These are phyloP conservation scores for Apostichopus californicus DNA, from an alignment of 35 echinoderm and acorn worm genomes.

Conservation along the genomic window DNA sequence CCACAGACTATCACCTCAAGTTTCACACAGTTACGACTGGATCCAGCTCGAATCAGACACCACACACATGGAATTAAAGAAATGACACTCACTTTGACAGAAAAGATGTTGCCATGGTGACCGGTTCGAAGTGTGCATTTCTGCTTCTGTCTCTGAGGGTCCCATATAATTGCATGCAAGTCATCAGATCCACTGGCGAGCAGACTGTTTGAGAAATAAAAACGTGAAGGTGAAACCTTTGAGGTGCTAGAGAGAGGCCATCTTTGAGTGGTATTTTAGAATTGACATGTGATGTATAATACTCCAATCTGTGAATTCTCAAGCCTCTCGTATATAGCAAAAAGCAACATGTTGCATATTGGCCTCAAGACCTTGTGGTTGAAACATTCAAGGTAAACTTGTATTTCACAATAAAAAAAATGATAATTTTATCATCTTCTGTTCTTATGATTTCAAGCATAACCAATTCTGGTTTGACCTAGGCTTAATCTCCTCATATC, in stretches of 20 bases:
- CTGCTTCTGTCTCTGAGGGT: conserved; percentile 80
- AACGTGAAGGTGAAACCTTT: neutral
- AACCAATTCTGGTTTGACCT: no score
- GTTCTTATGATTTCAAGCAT: no score
- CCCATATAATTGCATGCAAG: conserved; percentile 90
- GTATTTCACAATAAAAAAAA: no score
- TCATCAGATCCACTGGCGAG: conserved; percentile 98
- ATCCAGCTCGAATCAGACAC: neutral
- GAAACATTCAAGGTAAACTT: no score
- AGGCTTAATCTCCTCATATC: no score
- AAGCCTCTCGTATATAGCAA: neutral
- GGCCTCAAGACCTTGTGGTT: no score
- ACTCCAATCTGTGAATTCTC: neutral
- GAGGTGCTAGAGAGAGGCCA: neutral
- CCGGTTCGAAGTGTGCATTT: conserved; percentile 77
- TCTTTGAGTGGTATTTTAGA: neutral
- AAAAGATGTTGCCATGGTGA: conserved; percentile 99
- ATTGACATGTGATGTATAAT: neutral
- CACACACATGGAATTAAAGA: neutral
- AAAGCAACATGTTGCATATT: neutral
- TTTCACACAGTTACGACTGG: no score
- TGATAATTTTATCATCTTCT: no score
- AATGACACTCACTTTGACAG: conserved; percentile 75
- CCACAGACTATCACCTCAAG: neutral
- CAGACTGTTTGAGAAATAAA: conserved; percentile 63